Base-by-base conservation (phyloP, 2,888 invertebrate species). In the Tipula vernalis region DNA sequence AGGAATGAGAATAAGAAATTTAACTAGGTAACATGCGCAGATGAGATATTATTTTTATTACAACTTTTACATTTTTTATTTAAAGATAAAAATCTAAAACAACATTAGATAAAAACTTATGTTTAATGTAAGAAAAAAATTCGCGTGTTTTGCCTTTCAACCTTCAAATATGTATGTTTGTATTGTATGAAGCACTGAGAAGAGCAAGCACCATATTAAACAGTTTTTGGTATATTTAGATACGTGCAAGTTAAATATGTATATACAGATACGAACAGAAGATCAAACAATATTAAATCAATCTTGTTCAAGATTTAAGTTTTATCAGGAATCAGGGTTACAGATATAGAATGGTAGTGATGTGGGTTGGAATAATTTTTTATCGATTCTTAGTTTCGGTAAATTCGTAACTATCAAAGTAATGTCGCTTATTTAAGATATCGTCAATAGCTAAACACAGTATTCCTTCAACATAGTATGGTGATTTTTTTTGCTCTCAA, bases 21-120 rank as follows among this genome's bases (percentile, higher is more conserved):
- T 86, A 86, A 86, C 86, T 86, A 86, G 51, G 39, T 51, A 86
- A 86, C 86, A 86, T 86, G 86, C 86, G 86, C 86, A 86, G 51
- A 51, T 86, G 51, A 51, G 13, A 36, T 57, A 57, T 86, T 86
- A 44, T 86, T 86, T 57, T 86, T 57, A 86, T 86, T 57, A 86
- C 57, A 57, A 86, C 57, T 57, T 36, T 86, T 57, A 57, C 57
- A 36, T 39, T 86, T 86, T 39, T 84, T 84, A 84, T 84, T 71
- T 71, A 71, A 71, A 71, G 71, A 71, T 71, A 71, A 71, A 57
- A 71, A 71, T 71, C 71, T 71, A 71, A 71, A 71, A 71, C 71
- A 71, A 71, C 71, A 71, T 71, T 71, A 71, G 71, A 71, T 71
- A 71, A 71, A 71, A 71, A 71, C 71, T 71, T 71, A 71, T 71